Evolutionary conservation across 2,797 vertebrate species (phyloP).

Genomic region (Lagothrix lagotricha): DNA sequence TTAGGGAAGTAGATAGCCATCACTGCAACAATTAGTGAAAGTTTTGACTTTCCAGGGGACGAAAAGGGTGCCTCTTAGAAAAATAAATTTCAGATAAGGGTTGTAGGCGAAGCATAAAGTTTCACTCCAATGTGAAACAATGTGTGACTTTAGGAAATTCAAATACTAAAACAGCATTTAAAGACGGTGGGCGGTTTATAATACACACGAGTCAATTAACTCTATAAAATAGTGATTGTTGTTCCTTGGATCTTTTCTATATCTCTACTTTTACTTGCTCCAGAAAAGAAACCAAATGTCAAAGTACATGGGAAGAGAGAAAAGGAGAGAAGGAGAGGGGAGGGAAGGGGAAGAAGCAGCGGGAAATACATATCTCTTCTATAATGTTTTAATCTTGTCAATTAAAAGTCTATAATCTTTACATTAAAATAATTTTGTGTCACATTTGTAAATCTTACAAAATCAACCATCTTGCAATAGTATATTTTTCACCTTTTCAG

Average conservation of each 20-base stretch:
- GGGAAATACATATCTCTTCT: fast-evolving
- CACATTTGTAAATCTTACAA: not conserved
- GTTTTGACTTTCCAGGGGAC: not conserved
- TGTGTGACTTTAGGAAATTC: not conserved
- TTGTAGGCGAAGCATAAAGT: not conserved
- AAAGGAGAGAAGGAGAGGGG: no score
- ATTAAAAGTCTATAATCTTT: not conserved
- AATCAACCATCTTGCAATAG: not conserved
- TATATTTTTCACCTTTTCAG: not conserved
- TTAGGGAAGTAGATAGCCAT: not conserved
- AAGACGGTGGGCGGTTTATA: not conserved
- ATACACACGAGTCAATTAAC: not conserved
- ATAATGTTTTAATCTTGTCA: not conserved
- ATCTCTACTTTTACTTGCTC: not conserved
- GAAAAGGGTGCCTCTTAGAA: not conserved
- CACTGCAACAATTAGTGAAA: not conserved
- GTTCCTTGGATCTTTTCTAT: not conserved
- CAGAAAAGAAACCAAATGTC: not conserved
- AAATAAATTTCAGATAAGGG: constrained; percentile 21
- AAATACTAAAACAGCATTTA: not conserved
- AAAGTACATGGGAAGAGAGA: not conserved
- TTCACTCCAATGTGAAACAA: not conserved
- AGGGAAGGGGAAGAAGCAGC: not conserved
- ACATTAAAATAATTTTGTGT: not conserved
- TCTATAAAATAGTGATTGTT: fast-evolving